These are phyloP conservation scores for Geopemphigus sp. DNA, from an alignment of 1,140 invertebrate genomes.

Conservation along the genomic window DNA sequence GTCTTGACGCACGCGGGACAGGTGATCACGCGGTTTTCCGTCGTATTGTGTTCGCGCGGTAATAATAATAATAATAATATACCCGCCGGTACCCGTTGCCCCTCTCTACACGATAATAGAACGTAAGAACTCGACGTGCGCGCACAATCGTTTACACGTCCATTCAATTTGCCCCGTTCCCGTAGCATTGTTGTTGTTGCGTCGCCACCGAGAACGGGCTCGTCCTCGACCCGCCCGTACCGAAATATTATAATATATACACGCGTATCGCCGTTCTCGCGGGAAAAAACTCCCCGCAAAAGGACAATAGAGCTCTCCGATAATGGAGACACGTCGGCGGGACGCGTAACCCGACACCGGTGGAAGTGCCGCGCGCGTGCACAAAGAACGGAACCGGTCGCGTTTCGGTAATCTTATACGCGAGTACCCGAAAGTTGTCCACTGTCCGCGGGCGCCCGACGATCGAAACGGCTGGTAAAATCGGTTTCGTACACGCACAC, in stretches of 20 bases:
- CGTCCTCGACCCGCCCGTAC: no score
- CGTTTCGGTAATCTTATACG: no score
- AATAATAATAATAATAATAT: no score
- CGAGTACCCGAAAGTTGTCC: no score
- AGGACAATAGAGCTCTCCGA: not conserved
- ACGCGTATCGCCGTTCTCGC: no score
- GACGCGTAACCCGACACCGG: conserved; percentile 15
- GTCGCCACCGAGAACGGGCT: no score
- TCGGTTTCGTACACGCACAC: no score
- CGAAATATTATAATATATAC: no score
- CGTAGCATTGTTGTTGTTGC: conserved; percentile 1
- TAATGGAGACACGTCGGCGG: not conserved
- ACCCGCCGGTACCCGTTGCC: not conserved
- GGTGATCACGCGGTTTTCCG: conserved; percentile 27
- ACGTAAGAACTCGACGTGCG: not conserved
- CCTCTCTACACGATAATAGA: not conserved
- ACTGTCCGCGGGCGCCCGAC: no score
- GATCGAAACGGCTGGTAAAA: no score
- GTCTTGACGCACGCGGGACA: conserved; percentile 28
- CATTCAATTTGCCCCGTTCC: conserved; percentile 18
- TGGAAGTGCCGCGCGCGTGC: not conserved
- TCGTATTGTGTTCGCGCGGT: not conserved
- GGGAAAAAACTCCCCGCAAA: no score
- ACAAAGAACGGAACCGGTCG: not conserved
- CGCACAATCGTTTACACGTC: conserved; percentile 23